Percentiles rank a stretch among this genome's conserved stretches.
Conservation (phyloP, 2,888 invertebrate genomes). For the Epirrhoe alternata region DNA sequence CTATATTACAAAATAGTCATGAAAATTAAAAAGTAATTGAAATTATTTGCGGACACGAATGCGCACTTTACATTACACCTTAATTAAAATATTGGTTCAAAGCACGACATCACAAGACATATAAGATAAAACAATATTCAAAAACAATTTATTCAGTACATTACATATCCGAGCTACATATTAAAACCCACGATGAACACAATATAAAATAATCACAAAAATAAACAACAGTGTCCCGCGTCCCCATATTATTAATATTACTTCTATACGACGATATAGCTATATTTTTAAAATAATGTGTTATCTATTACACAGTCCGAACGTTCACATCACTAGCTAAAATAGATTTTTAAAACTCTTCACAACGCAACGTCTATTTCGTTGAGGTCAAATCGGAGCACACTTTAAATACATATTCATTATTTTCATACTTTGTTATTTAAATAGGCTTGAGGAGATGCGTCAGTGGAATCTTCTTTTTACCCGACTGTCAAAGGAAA, state of each 20-base stretch:
- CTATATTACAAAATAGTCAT: conserved; percentile 2
- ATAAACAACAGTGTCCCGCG: conserved; percentile 59
- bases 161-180: conserved; percentile 31
- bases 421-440: conserved; percentile 41
- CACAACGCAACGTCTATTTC: conserved; percentile 72
- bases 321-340: conserved; percentile 61
- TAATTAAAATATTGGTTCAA: conserved; percentile 31
- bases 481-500: too few relatives aligned
- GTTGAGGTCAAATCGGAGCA: conserved; percentile 55
- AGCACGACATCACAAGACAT: conserved; percentile 28
- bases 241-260: conserved; percentile 52
- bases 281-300: conserved; percentile 62
- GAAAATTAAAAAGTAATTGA: not conserved
- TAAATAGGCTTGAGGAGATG: conserved; percentile 37
- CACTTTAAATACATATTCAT: conserved; percentile 47
- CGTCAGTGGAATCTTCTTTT: conserved; percentile 21
- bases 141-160: conserved; percentile 35
- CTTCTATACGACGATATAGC: conserved; percentile 69
- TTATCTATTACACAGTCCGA: conserved; percentile 70
- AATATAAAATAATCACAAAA: conserved; percentile 42
- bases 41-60: conserved; percentile 22
- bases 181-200: conserved; percentile 37
- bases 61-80: conserved; percentile 20
- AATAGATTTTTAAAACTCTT: conserved; percentile 53
- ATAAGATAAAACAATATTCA: conserved; percentile 36